These are phyloP conservation scores for Amitus sp. DNA, from an alignment of 2,888 invertebrate genomes.

Conservation along the genomic window DNA sequence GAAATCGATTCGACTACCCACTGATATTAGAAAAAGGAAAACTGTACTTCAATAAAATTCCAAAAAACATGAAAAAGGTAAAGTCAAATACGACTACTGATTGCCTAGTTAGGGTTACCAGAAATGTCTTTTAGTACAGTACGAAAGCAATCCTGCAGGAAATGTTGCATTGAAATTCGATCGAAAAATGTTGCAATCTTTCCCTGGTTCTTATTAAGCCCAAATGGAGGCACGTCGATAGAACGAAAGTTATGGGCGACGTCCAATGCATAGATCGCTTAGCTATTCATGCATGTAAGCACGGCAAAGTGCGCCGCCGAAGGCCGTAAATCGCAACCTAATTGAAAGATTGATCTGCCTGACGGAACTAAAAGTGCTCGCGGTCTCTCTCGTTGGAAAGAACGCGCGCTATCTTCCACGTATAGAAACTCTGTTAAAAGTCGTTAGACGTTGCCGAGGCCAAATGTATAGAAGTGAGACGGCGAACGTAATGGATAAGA, in stretches of 20 bases:
- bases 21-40: too few species aligned
- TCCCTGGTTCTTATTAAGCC: neutral
- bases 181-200: neutral
- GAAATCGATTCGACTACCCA: too few species aligned
- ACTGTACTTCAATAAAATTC: too few species aligned
- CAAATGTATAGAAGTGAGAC: constrained; percentile 34
- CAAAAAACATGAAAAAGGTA: too few species aligned
- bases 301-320: constrained; percentile 43
- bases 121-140: too few species aligned
- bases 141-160: too few species aligned
- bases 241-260: constrained; percentile 15
- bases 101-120: too few species aligned
- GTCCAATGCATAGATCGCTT: constrained; percentile 30
- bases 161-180: too few species aligned
- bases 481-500: constrained; percentile 46
- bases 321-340: constrained; percentile 53
- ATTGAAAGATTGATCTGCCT: constrained; percentile 59
- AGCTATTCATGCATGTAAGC: constrained; percentile 39
- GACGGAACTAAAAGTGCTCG: constrained; percentile 50
- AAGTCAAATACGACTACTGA: too few species aligned
- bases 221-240: constrained; percentile 4
- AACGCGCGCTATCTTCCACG: constrained; percentile 32
- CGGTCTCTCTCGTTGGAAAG: constrained; percentile 32
- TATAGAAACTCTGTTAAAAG: constrained; percentile 44
- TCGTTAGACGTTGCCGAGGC: constrained; percentile 39